Evolutionary conservation across 2,888 invertebrate species (phyloP).

Genomic region (Agrochola circellaris): DNA sequence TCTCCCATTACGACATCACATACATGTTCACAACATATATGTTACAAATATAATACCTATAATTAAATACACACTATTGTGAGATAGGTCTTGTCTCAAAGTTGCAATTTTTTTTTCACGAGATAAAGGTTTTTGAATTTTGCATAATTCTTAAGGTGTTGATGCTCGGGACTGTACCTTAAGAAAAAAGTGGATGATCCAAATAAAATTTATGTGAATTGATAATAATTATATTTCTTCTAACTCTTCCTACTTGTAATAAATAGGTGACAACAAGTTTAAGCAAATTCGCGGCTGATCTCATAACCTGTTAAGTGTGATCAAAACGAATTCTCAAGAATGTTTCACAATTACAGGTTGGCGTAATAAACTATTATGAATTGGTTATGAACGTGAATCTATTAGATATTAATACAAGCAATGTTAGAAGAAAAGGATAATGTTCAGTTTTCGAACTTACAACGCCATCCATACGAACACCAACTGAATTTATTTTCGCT

Average conservation of each 20-base stretch:
- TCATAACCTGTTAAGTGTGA: background rate
- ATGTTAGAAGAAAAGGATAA: background rate
- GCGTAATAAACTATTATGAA: no score
- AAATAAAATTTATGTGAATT: background rate
- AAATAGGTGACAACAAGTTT: background rate
- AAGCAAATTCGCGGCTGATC: background rate
- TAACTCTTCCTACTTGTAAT: no score
- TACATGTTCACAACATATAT: no score
- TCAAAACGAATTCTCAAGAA: background rate
- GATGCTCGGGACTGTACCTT: background rate
- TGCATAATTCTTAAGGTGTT: background rate
- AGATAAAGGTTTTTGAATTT: background rate
- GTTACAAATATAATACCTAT: no score
- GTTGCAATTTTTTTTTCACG: background rate
- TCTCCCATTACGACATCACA: no score
- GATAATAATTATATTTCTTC: background rate
- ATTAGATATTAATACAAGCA: background rate
- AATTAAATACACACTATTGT: background rate
- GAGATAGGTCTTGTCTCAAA: background rate
- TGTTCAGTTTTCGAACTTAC: background rate
- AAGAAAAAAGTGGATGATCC: background rate
- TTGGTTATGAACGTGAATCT: no score
- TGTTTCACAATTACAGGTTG: background rate
- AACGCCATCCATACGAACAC: conserved; percentile 19
- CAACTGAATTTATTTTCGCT: background rate